Base-by-base conservation (phyloP, 2,797 vertebrate species). In the Chelmon rostratus region DNA sequence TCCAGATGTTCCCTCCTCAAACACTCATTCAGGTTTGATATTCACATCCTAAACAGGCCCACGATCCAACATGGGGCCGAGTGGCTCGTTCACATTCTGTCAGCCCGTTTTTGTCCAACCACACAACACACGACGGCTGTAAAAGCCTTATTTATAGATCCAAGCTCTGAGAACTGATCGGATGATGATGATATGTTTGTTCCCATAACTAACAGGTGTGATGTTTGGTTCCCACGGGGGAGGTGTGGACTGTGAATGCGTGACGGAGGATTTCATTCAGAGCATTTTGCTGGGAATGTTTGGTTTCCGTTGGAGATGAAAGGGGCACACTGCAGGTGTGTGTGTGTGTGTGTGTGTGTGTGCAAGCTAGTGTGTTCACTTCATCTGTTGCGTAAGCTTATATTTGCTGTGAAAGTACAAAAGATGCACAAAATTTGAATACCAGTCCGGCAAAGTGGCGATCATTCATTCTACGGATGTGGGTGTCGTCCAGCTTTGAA, bases 141-240 rank as follows among this genome's bases (percentile, higher is more conserved):
- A 35, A 54, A 53, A 66, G n/a, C 49, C n/a, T 70, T 2, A 58
- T 83, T 82, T 77, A 38, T 57, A 81, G 53, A 84, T 67, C 54
- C 23, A 64, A 38, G 53, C 49, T 21, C 37, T 0, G 25, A 64
- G 62, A 61, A 72, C 16, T 11, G 52, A 75, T 77, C n/a, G 37
- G 44, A 50, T 19, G 81, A 76, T 83, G 78, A 84, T 79, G 64
- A 75, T 13, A 71, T 77, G 68, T 79, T 72, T 79, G 69, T 19
- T 44, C 65, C 66, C 15, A 0, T 25, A 37, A 61, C n/a, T 7
- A 63, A 68, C 71, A 56, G 57, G 67, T 64, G 42, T 50, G 2
- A 59, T 61, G 63, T 70, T 61, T 47, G 70, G 58, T 65, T 76
- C 65, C 68, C 66, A 37, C 7, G 67, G 10, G 13, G n/a, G 15